These are phyloP conservation scores for Podarcis lilfordi DNA, from an alignment of 2,797 vertebrate species.

Conservation along the genomic window DNA sequence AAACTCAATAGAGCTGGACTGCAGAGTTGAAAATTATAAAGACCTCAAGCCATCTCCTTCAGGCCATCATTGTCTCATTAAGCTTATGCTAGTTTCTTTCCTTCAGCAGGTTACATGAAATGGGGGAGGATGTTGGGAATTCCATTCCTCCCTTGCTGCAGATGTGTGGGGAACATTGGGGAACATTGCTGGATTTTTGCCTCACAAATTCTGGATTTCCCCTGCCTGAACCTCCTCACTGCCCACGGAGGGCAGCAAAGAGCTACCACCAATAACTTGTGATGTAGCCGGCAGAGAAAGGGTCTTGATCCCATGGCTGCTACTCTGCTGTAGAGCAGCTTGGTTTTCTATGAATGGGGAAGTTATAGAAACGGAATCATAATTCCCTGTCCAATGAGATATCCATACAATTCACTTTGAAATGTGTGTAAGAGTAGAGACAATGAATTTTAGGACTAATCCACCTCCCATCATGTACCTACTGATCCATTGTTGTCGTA, in stretches of 20 bases:
- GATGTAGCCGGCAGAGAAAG: neutral
- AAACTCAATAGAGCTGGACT: slow-evolving; percentile 10
- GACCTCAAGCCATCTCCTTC: slow-evolving; percentile 21
- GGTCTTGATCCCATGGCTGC: neutral
- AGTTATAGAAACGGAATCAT: neutral
- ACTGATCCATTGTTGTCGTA: neutral
- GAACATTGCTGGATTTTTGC: no score
- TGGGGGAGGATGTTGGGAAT: neutral
- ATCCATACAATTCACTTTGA: neutral
- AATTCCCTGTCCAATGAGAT: neutral
- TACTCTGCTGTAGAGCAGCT: neutral
- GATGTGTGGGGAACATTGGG: no score
- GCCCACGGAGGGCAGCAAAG: no score
- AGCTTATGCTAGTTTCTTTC: slow-evolving; percentile 32
- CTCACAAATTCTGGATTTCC: no score
- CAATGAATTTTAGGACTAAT: neutral
- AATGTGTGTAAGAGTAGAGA: neutral
- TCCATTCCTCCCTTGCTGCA: neutral
- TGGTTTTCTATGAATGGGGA: neutral
- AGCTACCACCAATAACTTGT: neutral
- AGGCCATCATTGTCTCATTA: slow-evolving; percentile 27
- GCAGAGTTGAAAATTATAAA: slow-evolving; percentile 20
- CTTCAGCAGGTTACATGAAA: neutral
- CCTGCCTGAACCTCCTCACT: no score
- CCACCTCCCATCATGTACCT: neutral